These are phyloP conservation scores for human DNA, from an alignment of 2,113 vertebrate species.

Conservation along the genomic window GRCh38 chr11:75458001-75458500, in stretches of 20 bases:
- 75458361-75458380: neutral
- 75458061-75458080: accelerated
- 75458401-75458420: no score
- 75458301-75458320: neutral
- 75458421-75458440: no score
- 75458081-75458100: neutral
- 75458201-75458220: neutral
- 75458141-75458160: neutral
- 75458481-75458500: no score
- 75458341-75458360: neutral
- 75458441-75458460: no score
- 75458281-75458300: neutral
- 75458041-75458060: neutral
- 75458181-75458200: neutral
- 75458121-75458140: accelerated
- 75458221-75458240: neutral
- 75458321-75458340: neutral
- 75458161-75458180: neutral
- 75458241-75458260: neutral
- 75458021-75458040: neutral
- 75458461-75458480: no score
- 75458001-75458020: neutral
- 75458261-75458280: neutral
- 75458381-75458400: neutral
- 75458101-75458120: neutral